Base-by-base conservation (phyloP, 1,140 invertebrate genomes). In the Eciton burchellii region DNA sequence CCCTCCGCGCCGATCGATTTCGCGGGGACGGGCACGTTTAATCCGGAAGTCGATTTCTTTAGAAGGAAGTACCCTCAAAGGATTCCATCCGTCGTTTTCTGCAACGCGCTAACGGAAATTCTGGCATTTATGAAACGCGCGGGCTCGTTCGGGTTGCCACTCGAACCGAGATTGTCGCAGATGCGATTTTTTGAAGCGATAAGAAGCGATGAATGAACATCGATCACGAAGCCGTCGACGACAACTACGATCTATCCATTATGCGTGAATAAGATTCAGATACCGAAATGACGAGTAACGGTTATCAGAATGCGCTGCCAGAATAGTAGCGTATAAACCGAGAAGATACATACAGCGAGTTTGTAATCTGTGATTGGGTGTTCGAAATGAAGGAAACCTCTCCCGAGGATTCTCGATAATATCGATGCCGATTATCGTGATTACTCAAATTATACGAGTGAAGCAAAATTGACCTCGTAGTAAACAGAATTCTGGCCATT, bases 11-110 rank as follows among this genome's bases (percentile, higher is more conserved):
- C 47, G 76, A 82, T 84, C 49, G 56, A 82, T 59, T 73, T 59
- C 49, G 45, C 43, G 21, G 26, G 16, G 24, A 60, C 59, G 59
- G 43, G 41, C 4, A 21, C 29, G n/a, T n/a, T 81, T 72, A 60
- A 86, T 88, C 87, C 87, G 88, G 88, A 89, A 85, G 81, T 56
- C 26, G 82, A n/a, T 81, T 45, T 19, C 60, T 73, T 68, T 35
- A 41, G 70, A 73, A 74, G 82, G 88, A 88, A 86, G 56, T 19
- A 81, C 52, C 26, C 66, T 77, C 52, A 74, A 88, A 77, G 87
- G 87, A 86, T 89, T 88, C 87, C 41, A 45, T 59, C 12, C 26
- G 57, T 19, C 43, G 24, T 81, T 86, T 88, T 60, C 76, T 83
- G 57, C 56, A 65, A 76, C 29, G 63, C 4, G 9, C 14, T 54